These are phyloP conservation scores for Podiceps cristatus DNA, from an alignment of 2,113 vertebrate species.

Conservation along the genomic window DNA sequence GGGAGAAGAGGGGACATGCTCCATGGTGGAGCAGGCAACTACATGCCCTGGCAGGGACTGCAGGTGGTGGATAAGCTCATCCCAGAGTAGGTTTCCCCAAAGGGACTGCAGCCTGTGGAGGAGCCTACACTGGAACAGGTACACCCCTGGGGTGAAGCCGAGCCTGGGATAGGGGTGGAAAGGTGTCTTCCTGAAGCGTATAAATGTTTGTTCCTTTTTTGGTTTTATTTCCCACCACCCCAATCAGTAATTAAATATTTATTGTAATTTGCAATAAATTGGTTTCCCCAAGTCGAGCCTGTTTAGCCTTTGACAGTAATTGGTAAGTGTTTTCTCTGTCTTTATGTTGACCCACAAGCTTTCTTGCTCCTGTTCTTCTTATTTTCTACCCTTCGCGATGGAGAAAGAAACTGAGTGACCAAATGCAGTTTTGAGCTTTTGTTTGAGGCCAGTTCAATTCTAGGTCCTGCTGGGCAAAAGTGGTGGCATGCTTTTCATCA, in stretches of 20 bases:
- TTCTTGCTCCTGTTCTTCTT: not conserved
- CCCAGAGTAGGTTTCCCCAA: not conserved
- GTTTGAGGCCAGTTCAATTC: not conserved
- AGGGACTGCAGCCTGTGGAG: not conserved
- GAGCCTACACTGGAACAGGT: rapidly evolving
- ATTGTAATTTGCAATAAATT: not conserved
- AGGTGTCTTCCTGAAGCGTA: not conserved
- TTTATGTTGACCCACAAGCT: not conserved
- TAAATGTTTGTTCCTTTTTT: not conserved
- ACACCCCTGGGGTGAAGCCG: not conserved
- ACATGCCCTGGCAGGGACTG: rapidly evolving
- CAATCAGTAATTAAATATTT: not conserved
- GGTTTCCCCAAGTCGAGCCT: not conserved
- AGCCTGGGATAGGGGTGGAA: not conserved
- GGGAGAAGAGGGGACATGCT: rapidly evolving
- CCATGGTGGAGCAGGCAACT: not conserved
- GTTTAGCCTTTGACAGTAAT: rapidly evolving
- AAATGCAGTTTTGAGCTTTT: not conserved
- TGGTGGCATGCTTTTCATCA: not conserved
- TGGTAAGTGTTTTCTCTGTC: not conserved
- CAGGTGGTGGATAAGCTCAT: not conserved
- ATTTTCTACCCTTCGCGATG: not conserved
- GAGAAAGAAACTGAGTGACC: not conserved
- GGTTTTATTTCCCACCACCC: not conserved
- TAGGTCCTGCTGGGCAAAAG: not conserved